Base-by-base conservation (phyloP, 2,888 invertebrate genomes). In the Gastrophysa polygoni region DNA sequence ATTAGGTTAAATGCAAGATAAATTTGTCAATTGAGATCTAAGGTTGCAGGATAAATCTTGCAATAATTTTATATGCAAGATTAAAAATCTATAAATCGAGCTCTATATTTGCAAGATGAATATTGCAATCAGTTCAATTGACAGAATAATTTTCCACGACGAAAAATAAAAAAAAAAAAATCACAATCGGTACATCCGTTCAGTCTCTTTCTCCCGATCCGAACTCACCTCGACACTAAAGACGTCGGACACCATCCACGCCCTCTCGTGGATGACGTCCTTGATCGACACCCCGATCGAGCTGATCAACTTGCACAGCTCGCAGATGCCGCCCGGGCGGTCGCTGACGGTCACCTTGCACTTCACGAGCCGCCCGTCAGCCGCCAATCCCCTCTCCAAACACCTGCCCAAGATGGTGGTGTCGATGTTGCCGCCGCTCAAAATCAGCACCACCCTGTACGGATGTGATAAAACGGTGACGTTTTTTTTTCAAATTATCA, bases 201-300 rank as follows among this genome's bases (percentile, higher is more conserved):
- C 32, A 32, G 32, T 8, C 10, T 32, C 10, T 24, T 50, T 50
- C 7, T 7, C 24, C 8, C 24, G 20, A 48, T n/a, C n/a, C n/a
- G n/a, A 28, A 48, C 57, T 57, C 75, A 86, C 88, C 78, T 88
- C 87, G 17, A 90, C 90, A 70, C 88, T 88, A 78, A 95, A 96
- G 50, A 98, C 91, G 78, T 98, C 96, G 1, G 90, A 88, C 62
- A 89, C 89, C 11, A 97, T 88, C 96, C 96, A 97, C 1, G 97
- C 96, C 57, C 97, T 86, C 78, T 98, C 97, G 79, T 98, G 97
- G 82, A 95, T 91, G 62, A 98, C 95, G 77, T 97, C 97, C 81
- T 97, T 98, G 68, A 98, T 94, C 38, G 92, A 92, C 11, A 95
- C 95, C 0, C 95, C 95, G 28, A 92, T 84, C 1, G 87, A 85